These are phyloP conservation scores for Drosophila leonis DNA, from an alignment of 2,888 invertebrate genomes.

Conservation along the genomic window DNA sequence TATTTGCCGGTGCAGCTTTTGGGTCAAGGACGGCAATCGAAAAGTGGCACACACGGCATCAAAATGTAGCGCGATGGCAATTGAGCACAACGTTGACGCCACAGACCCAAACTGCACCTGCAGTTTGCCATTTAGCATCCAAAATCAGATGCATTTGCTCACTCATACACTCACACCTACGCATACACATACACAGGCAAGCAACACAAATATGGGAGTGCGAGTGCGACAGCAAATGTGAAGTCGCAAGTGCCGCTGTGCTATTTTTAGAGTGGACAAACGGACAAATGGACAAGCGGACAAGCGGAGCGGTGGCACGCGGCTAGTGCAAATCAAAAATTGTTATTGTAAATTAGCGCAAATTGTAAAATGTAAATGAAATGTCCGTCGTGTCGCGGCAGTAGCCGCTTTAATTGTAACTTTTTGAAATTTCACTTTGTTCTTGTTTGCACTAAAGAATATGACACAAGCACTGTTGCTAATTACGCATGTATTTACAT, in stretches of 20 bases:
- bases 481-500: no score
- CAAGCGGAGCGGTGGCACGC: no score
- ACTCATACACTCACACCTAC: background rate
- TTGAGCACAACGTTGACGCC: slow-evolving; percentile 48
- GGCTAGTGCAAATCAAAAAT: slow-evolving; percentile 47
- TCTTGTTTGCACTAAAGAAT: slow-evolving; percentile 1
- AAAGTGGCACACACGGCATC: slow-evolving; percentile 63
- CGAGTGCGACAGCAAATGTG: slow-evolving; percentile 5
- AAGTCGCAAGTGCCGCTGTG: slow-evolving; percentile 32
- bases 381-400: slow-evolving; percentile 1
- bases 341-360: slow-evolving; percentile 58
- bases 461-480: background rate
- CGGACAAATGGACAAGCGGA: slow-evolving; percentile 34
- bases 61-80: slow-evolving; percentile 49
- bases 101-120: slow-evolving; percentile 9
- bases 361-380: slow-evolving; percentile 44
- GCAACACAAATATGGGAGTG: slow-evolving; percentile 2
- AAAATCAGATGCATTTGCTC: slow-evolving; percentile 52
- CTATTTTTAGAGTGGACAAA: slow-evolving; percentile 53
- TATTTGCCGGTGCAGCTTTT: background rate
- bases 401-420: slow-evolving; percentile 1
- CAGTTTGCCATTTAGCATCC: slow-evolving; percentile 51
- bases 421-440: slow-evolving; percentile 20
- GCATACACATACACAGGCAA: background rate
- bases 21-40: slow-evolving; percentile 65